Base-by-base conservation (phyloP, 2,888 invertebrate genomes). In the Lacanobia oleracea region DNA sequence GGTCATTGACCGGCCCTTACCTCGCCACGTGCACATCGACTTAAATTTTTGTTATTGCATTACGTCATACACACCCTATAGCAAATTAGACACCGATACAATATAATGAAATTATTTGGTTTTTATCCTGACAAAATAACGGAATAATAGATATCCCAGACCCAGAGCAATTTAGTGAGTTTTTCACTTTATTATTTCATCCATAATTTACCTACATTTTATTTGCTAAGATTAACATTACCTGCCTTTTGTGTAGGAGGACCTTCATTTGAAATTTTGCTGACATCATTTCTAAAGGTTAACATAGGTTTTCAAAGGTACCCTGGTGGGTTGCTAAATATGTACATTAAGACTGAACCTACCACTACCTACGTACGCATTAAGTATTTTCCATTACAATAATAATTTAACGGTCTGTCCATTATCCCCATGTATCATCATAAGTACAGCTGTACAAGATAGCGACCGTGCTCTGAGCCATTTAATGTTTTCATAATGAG, bases 1-100 rank as follows among this genome's bases (percentile, higher is more conserved):
- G 94, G 93, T 93, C 94, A 90, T 87, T 87, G 94, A 91, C 94
- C 94, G 94, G 91, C 94, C 93, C 93, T 92, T 91, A 88, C 86
- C 87, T 79, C 86, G 78, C 82, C 93, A 93, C 92, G 91, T 92
- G 94, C 83, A 86, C 73, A 72, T 67, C 80, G 80, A 86, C 84
- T 83, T 85, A 85, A 27, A 86, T 86, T 86, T 88, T 85, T 82
- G 86, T 70, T 72, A 74, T 60, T 73, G 64, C 43, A 75, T 88
- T 86, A 87, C 79, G 81, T 75, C 82, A 87, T 80, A 81, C 79
- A 86, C 76, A 81, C 73, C 73, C 73, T 74, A 75, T 81, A 56
- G 57, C 59, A 71, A 76, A 72, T 74, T 76, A 76, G 59, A 69
- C 48, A 53, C n/a, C 27, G 6, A 56, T 56, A 50, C 12, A 66